These are phyloP conservation scores for Eolophus roseicapilla DNA, from an alignment of 2,113 vertebrate genomes.

Conservation along the genomic window DNA sequence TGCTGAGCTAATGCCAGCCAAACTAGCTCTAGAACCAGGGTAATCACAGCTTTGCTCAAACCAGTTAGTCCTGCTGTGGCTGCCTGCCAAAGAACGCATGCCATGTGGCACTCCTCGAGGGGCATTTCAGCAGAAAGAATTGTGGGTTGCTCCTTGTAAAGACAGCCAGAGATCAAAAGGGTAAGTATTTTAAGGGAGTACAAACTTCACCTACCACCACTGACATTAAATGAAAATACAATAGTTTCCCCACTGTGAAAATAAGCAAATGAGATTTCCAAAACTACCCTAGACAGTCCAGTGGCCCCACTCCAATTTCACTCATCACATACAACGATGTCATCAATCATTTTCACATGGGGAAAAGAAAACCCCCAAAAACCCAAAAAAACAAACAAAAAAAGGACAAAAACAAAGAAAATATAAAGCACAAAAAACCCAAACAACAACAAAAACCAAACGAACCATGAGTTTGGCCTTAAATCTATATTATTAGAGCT, in stretches of 20 bases:
- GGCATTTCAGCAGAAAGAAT: background rate
- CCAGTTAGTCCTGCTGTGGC: background rate
- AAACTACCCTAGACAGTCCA: background rate
- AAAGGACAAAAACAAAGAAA: too few species aligned
- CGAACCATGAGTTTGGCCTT: background rate
- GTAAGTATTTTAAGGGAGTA: background rate
- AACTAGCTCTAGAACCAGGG: background rate
- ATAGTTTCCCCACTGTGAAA: background rate
- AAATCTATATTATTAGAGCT: background rate
- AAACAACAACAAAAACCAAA: background rate
- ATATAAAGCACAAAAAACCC: too few species aligned
- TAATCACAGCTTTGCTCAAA: background rate
- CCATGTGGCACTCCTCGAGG: accelerated
- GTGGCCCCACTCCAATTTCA: background rate
- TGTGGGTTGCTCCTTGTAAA: background rate
- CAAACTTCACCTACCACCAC: background rate
- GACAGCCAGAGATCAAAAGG: background rate
- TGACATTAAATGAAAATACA: background rate
- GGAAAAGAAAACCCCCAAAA: background rate
- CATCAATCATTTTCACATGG: background rate
- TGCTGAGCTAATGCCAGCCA: background rate
- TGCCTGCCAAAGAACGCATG: background rate
- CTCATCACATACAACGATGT: background rate
- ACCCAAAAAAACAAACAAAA: background rate
- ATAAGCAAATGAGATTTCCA: background rate